Percentiles rank a stretch among this genome's conserved stretches.
These are phyloP conservation scores for Orthonevra nobilis DNA, from an alignment of 2,888 invertebrate species.

Conservation along the genomic window DNA sequence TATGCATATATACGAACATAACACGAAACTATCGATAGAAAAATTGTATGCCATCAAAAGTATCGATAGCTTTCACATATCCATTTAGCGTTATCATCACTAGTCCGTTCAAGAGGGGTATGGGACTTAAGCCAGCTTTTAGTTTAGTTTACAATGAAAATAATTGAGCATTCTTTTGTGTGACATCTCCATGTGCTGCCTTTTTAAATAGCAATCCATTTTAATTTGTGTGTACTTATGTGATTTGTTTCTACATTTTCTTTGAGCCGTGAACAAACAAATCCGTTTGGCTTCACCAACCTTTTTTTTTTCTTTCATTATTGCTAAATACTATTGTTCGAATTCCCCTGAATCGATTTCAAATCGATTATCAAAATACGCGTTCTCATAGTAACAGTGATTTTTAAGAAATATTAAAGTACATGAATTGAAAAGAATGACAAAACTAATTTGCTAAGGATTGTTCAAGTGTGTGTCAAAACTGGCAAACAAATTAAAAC, in stretches of 20 bases:
- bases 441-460: background rate
- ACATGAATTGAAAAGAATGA: background rate
- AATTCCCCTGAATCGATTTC: slow-evolving; percentile 39
- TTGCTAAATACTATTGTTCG: slow-evolving; percentile 29
- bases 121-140: too few species aligned
- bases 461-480: too few species aligned
- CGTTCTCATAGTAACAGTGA: slow-evolving; percentile 39
- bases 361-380: slow-evolving; percentile 27
- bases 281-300: slow-evolving; percentile 6
- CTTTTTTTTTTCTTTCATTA: slow-evolving; percentile 42
- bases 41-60: too few species aligned
- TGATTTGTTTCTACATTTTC: too few species aligned
- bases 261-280: background rate
- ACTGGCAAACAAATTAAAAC: slow-evolving; percentile 74
- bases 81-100: too few species aligned
- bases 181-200: background rate
- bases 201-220: too few species aligned
- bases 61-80: too few species aligned
- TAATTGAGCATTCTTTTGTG: background rate
- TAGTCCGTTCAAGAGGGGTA: too few species aligned
- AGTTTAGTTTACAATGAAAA: too few species aligned
- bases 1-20: too few species aligned
- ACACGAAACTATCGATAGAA: too few species aligned
- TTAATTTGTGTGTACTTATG: too few species aligned
- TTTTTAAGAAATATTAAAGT: slow-evolving; percentile 1